phyloP scores from a whole-genome alignment of 2,888 invertebrate species.

The Ochropleura plecta region DNA sequence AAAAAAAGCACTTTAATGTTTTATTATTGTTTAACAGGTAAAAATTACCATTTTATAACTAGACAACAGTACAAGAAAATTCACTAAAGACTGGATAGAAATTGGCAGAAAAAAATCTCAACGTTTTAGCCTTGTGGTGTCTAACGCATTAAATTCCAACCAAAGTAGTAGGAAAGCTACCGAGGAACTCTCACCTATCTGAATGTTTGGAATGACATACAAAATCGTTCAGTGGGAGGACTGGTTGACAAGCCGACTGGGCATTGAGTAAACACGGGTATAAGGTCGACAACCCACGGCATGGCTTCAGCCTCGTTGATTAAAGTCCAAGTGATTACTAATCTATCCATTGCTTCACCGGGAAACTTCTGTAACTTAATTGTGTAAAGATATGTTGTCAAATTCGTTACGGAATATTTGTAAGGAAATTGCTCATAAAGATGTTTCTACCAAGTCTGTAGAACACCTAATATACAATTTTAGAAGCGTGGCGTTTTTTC shows the following conservation, averaged over 20 bases:
- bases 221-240: conserved; percentile 85
- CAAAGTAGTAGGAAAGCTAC: conserved; percentile 61
- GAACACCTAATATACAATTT: not conserved
- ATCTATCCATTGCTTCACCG: conserved; percentile 75
- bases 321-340: conserved; percentile 79
- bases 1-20: not conserved
- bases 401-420: conserved; percentile 27
- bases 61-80: conserved; percentile 2
- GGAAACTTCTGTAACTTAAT: conserved; percentile 62
- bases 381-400: conserved; percentile 36
- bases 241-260: conserved; percentile 81
- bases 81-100: conserved; percentile 6
- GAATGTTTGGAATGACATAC: conserved; percentile 80
- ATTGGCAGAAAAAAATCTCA: conserved; percentile 24
- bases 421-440: not conserved
- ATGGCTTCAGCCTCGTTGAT: conserved; percentile 78
- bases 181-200: conserved; percentile 74
- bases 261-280: conserved; percentile 80
- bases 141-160: conserved; percentile 29
- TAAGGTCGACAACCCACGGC: conserved; percentile 84
- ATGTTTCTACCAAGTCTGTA: not conserved
- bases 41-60: conserved; percentile 3
- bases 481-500: not conserved
- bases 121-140: not conserved
- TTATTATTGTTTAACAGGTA: not conserved